phyloP scores from a whole-genome alignment of 2,797 vertebrate genomes.

The Ispidina picta region DNA sequence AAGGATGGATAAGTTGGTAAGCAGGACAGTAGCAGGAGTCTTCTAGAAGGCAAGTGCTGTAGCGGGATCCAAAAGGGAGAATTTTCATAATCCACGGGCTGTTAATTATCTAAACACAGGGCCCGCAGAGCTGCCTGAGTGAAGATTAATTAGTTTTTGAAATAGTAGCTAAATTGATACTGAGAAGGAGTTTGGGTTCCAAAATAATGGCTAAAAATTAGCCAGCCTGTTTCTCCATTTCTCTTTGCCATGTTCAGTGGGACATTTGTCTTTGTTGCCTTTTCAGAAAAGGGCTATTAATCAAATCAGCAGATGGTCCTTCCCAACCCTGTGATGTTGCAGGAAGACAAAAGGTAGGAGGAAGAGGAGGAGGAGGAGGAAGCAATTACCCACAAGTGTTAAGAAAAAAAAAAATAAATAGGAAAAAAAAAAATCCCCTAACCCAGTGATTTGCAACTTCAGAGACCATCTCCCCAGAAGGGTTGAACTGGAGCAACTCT shows the following conservation, averaged over 20 bases:
- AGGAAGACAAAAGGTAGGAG: constrained; percentile 49
- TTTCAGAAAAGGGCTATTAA: constrained; percentile 70
- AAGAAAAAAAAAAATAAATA: background rate
- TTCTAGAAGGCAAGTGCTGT: constrained; percentile 50
- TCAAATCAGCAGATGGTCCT: constrained; percentile 75
- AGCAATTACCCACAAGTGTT: background rate
- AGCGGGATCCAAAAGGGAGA: constrained; percentile 65
- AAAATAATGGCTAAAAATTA: constrained; percentile 77
- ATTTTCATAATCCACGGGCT: constrained; percentile 71
- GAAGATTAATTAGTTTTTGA: constrained; percentile 81
- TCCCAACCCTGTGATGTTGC: constrained; percentile 38
- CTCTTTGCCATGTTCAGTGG: constrained; percentile 53
- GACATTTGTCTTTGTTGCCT: constrained; percentile 75
- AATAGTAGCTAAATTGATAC: constrained; percentile 79
- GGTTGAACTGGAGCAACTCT: background rate
- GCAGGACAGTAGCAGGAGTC: background rate
- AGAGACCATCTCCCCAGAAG: background rate
- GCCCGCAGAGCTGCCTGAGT: constrained; percentile 73
- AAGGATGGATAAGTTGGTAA: constrained; percentile 64
- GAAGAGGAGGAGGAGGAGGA: constrained; percentile 16
- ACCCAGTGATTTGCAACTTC: background rate
- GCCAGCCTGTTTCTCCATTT: constrained; percentile 67
- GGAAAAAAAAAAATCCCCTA: background rate
- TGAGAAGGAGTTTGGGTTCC: constrained; percentile 55
- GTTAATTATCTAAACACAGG: constrained; percentile 79